Evolutionary conservation across 2,113 vertebrate species (phyloP).

Genomic region (Hepsetus odoe): DNA sequence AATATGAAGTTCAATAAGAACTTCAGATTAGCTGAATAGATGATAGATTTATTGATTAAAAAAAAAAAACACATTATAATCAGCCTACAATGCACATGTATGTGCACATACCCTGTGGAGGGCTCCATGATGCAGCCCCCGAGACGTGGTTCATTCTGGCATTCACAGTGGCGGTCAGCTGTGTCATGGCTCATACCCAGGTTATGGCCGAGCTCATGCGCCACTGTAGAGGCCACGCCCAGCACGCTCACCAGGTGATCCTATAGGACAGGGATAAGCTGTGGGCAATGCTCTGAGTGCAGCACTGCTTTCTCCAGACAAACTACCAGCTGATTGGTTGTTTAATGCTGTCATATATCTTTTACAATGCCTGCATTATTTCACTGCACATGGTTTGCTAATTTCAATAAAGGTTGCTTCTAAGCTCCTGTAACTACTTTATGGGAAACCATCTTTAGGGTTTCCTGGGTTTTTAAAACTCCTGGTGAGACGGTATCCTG

Average conservation of each 20-base stretch:
- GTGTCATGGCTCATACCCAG: slow-evolving; percentile 88
- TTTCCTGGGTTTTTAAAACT: no score
- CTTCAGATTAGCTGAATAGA: no score
- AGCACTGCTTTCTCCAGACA: neutral
- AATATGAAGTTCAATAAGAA: no score
- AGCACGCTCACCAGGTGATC: slow-evolving; percentile 87
- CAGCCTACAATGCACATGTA: neutral
- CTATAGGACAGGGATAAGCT: slow-evolving; percentile 60
- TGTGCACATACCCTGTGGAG: slow-evolving; percentile 81
- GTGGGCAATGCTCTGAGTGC: neutral
- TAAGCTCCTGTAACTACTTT: no score
- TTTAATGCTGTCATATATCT: no score
- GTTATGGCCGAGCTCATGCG: slow-evolving; percentile 93
- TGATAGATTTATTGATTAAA: no score
- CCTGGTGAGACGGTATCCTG: no score
- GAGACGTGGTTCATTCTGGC: slow-evolving; percentile 76
- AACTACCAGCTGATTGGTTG: neutral
- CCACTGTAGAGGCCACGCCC: slow-evolving; percentile 87
- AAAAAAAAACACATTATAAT: neutral
- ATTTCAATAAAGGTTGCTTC: no score
- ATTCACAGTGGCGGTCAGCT: slow-evolving; percentile 73
- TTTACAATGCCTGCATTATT: no score
- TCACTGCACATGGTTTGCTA: no score
- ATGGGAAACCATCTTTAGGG: no score
- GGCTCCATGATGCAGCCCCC: slow-evolving; percentile 93